Evolutionary conservation across 2,888 invertebrate genomes (phyloP), one percentile per base, ranked within the genome.

Genomic region (Cerastis rubricosa): DNA sequence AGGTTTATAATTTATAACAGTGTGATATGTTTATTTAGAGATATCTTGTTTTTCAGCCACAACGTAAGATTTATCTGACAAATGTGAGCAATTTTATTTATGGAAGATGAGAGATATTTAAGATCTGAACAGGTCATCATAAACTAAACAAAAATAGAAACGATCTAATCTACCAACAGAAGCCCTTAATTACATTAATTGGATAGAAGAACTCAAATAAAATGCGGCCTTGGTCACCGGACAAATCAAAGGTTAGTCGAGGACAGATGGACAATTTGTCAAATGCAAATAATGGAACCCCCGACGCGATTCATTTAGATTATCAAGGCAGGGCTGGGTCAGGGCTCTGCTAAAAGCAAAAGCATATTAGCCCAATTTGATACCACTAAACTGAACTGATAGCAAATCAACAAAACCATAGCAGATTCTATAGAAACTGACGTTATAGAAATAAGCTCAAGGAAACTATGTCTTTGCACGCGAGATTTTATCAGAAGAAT

Each of bases 221-320:
- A 72, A 69, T 35, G 14, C 54, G 63, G 71, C 86, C 76, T 74
- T 73, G 72, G 71, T 76, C 68, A 67, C 17, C 47, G 82, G 43
- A 64, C 66, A 71, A 63, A 82, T 74, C 74, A 71, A 83, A 87
- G 87, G 84, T 71, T 83, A 61, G 57, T 63, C 72, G 71, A 77
- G 78, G 85, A 74, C 80, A 80, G 49, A 76, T 76, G 63, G 76
- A 70, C 75, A 70, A 81, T 78, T 82, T 87, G 74, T 77, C 87
- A 88, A 87, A 83, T 68, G 59, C 72, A 83, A 87, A 87, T 85
- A 87, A 88, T 74, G 54, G 84, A 63, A 71, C 68, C 81, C 85
- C 77, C 74, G 49, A 74, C 84, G 78, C 83, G 82, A 79, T 80
- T 80, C 70, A 79, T 82, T 84, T 78, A 82, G 79, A 86, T 87